phyloP scores from a whole-genome alignment of 2,797 vertebrate species.

The Spinus olivaceus region DNA sequence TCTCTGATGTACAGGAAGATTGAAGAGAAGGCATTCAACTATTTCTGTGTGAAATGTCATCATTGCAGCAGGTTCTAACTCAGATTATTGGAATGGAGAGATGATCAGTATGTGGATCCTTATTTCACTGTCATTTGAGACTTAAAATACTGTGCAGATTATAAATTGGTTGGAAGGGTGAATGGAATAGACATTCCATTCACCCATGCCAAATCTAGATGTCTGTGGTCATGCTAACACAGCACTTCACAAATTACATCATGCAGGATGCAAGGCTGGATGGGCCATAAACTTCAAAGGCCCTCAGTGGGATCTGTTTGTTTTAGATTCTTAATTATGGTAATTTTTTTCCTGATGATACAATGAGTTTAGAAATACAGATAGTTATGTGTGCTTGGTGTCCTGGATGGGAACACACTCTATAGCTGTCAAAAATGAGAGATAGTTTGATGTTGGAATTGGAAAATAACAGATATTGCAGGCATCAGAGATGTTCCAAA shows the following conservation, averaged over 20 bases:
- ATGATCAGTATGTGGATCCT: background rate
- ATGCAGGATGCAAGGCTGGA: background rate
- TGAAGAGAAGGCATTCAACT: background rate
- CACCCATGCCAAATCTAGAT: background rate
- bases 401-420: background rate
- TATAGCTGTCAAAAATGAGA: background rate
- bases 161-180: background rate
- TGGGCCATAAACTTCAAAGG: slow-evolving; percentile 47
- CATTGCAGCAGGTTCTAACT: background rate
- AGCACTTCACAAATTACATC: slow-evolving; percentile 23
- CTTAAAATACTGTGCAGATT: background rate
- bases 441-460: background rate
- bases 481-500: background rate
- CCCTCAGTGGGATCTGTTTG: slow-evolving; percentile 23
- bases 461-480: background rate
- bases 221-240: background rate
- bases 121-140: slow-evolving; percentile 21
- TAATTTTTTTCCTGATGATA: background rate
- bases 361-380: background rate
- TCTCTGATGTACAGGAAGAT: background rate
- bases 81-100: slow-evolving; percentile 15
- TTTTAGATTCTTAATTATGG: slow-evolving; percentile 33
- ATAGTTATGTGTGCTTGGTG: background rate
- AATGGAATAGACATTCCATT: background rate
- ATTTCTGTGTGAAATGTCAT: slow-evolving; percentile 28